These are phyloP conservation scores for Drosophila merina DNA, from an alignment of 2,888 invertebrate genomes.

Conservation along the genomic window DNA sequence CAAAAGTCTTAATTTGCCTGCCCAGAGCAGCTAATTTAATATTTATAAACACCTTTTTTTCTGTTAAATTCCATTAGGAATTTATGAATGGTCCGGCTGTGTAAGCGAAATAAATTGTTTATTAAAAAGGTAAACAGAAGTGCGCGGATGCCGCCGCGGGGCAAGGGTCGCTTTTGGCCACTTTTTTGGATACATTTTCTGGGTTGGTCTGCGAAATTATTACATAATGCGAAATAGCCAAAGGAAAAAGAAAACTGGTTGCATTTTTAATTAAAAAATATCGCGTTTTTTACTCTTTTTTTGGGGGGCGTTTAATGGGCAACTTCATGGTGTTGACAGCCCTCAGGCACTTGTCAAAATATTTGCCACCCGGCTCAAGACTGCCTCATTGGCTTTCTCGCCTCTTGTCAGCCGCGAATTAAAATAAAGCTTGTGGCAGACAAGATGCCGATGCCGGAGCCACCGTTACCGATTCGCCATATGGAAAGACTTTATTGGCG, in stretches of 20 bases:
- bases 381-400: slow-evolving; percentile 13
- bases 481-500: slow-evolving; percentile 63
- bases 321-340: slow-evolving; percentile 61
- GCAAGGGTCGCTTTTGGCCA: slow-evolving; percentile 23
- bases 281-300: slow-evolving; percentile 32
- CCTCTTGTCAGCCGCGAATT: slow-evolving; percentile 12
- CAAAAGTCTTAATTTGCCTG: slow-evolving; percentile 46
- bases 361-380: slow-evolving; percentile 50
- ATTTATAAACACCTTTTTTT: slow-evolving; percentile 59
- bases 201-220: slow-evolving; percentile 28
- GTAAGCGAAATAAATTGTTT: slow-evolving; percentile 45
- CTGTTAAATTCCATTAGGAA: slow-evolving; percentile 30
- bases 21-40: slow-evolving; percentile 53
- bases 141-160: slow-evolving; percentile 13
- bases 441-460: too few relatives aligned
- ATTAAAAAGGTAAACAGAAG: slow-evolving; percentile 72
- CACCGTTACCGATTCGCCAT: slow-evolving; percentile 15
- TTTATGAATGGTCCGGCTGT: slow-evolving; percentile 53
- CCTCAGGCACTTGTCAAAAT: slow-evolving; percentile 75
- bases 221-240: slow-evolving; percentile 54
- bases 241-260: slow-evolving; percentile 32
- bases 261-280: slow-evolving; percentile 61
- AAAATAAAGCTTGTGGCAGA: slow-evolving; percentile 43
- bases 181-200: slow-evolving; percentile 26
- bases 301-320: slow-evolving; percentile 56